Conservation (phyloP, 2,888 invertebrate species). For the Diarsia mendica region DNA sequence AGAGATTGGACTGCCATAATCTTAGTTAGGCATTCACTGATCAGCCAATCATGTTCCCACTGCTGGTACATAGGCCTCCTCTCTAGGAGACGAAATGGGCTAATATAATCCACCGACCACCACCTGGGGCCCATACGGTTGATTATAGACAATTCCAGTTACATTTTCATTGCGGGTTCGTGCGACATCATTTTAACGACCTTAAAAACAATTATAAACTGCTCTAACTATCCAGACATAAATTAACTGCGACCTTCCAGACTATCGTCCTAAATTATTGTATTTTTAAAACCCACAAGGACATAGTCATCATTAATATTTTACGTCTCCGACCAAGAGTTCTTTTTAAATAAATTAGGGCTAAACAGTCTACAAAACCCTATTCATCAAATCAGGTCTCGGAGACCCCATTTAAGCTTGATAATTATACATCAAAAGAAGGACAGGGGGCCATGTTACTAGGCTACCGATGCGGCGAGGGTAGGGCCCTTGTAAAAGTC, state of each 20-base stretch:
- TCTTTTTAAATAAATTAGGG: background rate
- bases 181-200: conserved; percentile 12
- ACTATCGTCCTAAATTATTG: background rate
- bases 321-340: background rate
- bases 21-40: no score
- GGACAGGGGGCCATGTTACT: background rate
- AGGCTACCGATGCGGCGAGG: background rate
- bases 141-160: no score
- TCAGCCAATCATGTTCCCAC: no score
- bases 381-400: background rate
- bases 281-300: conserved; percentile 2
- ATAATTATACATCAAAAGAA: background rate
- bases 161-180: no score
- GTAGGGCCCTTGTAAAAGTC: background rate
- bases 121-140: no score
- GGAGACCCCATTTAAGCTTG: background rate
- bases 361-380: background rate
- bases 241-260: conserved; percentile 11
- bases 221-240: background rate
- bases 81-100: no score
- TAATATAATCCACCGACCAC: no score
- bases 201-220: conserved; percentile 10
- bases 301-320: conserved; percentile 5
- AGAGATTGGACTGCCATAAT: no score
- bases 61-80: no score